Conservation (phyloP, 2,113 vertebrate species). For the Menura novaehollandiae region DNA sequence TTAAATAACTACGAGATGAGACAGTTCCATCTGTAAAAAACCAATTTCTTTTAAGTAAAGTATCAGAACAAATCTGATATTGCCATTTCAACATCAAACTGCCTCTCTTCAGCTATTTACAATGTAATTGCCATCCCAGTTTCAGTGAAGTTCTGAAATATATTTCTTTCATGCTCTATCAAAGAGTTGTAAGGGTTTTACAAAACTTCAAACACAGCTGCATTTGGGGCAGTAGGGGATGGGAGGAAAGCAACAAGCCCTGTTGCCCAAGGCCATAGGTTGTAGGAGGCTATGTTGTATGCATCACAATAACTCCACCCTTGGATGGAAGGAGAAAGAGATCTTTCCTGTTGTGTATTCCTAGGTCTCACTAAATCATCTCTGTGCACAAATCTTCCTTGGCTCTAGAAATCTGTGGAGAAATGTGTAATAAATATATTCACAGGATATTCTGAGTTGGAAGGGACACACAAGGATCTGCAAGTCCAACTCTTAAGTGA, state of each 20-base stretch:
- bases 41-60: conserved; percentile 24
- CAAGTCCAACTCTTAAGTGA: not conserved
- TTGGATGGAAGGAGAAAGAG: not conserved
- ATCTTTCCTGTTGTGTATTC: not conserved
- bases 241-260: not conserved
- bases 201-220: not conserved
- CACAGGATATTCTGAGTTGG: not conserved
- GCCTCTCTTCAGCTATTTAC: conserved; percentile 31
- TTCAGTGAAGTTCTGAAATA: conserved; percentile 25
- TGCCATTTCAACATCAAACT: conserved; percentile 31
- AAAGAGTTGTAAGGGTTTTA: conserved; percentile 4
- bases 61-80: conserved; percentile 45
- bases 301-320: not conserved
- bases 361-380: not conserved
- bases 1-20: conserved; percentile 24
- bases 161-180: conserved; percentile 25
- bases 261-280: not conserved
- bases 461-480: not conserved
- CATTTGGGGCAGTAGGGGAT: not conserved
- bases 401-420: not conserved
- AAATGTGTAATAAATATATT: not conserved
- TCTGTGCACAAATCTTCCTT: not conserved
- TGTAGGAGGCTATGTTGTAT: not conserved
- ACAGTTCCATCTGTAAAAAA: not conserved
- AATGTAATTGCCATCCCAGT: conserved; percentile 22